Base-by-base conservation (phyloP, 1,140 invertebrate species). In the Rhyzopertha dominica region DNA sequence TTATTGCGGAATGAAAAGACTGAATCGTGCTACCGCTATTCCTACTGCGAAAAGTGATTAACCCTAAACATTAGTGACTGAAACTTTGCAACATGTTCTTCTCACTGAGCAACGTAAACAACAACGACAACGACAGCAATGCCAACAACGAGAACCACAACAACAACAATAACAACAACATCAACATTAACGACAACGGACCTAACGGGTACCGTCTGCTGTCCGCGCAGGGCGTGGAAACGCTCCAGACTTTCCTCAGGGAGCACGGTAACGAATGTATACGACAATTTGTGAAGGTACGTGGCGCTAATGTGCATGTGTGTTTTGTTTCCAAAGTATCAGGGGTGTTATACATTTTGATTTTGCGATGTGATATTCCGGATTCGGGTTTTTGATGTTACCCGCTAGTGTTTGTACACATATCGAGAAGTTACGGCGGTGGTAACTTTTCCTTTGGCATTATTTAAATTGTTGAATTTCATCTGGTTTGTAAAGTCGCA, bases 181-280 rank as follows among this genome's bases (percentile, higher is more conserved):
- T 16, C 10, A 44, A 45, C 16, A 52, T 56, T 26, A 50, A 48
- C 36, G 60, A 56, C 38, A 62, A 54, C 34, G 72, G 70, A 43
- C 72, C 71, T 29, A 76, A 75, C 58, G 75, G 76, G 2, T 76
- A 76, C 56, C 62, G 71, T 14, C 59, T 78, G 45, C 47, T 72
- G 16, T 76, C 76, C 2, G 70, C 73, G 1, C 72, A 72, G 17
- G 75, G 74, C 2, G 71, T 78, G 59, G 71, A 75, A 44, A 77
- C 75, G 3, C 61, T 79, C 22, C 75, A 78, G 56, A 65, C 65
- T 8, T 76, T 80, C 62, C 62, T 79, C 5, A 56, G 75, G 51
- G 74, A 77, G 38, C 78, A 79, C 53, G 77, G 77, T 0, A 74
- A 77, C 18, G 74, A 78, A 42, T 79, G 76, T 51, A 74, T 80